Evolutionary conservation across 2,797 vertebrate genomes (phyloP), one percentile per base, ranked within the genome.

Genomic region (Eulemur coronatus): DNA sequence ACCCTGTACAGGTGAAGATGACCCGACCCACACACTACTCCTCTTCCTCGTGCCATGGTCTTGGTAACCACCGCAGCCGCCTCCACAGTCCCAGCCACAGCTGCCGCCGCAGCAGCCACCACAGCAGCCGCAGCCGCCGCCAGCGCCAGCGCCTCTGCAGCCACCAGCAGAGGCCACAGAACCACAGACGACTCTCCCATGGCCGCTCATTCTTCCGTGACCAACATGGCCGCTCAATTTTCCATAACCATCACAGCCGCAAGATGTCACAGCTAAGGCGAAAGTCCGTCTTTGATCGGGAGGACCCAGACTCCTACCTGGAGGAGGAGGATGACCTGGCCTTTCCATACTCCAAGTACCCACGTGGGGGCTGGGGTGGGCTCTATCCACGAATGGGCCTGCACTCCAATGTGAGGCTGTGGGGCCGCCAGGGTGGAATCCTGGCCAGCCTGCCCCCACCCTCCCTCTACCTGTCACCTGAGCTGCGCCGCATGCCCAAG

Each of bases 1-100:
- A 98, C 86, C 97, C 97, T 24, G 76, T 98, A 55, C 70, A 96
- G 48, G 89, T 97, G 76, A 96, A 96, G 78, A 91, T 96, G 94
- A 43, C 91, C 28, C 76, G 0, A 46, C 84, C 96, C 52, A 30
- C 75, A 15, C 1, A 2, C 55, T 78, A 0, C 33, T 89, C 65
- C 61, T 79, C 92, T 55, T 95, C 94, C 46, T 95, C 90, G 33
- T 75, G 4, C 63, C 73, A 41, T 10, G 26, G 3, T 2, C 33
- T 79, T 30, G 6, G 0, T 30, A 79, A 67, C 33, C 14, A 8
- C n/a, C 41, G 4, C 69, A 33, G 26, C 13, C 17, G 0, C 65
- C 67, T 5, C 38, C n/a, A 5, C 48, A 28, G 20, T 28, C 4
- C 1, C 13, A 7, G 28, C 76, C 1, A 17, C 63, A 46, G 43